Conservation (phyloP, 2,888 invertebrate species). For the Scaeva pyrastri region DNA sequence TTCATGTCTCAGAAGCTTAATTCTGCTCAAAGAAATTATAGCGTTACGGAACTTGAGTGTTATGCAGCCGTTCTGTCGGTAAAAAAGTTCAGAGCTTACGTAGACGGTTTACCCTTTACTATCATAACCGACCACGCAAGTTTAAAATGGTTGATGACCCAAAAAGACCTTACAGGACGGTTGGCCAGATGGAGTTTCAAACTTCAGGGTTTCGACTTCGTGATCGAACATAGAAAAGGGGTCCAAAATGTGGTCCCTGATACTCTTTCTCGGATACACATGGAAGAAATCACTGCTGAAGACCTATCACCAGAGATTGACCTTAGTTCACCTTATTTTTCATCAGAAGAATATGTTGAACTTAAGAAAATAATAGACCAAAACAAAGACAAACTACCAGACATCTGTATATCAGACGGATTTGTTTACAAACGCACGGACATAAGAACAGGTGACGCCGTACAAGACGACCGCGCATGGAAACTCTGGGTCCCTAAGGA, state of each 20-base stretch:
- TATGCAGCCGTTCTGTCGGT: not conserved
- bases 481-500: not conserved
- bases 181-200: not conserved
- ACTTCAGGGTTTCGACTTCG: not conserved
- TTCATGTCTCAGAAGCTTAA: conserved; percentile 44
- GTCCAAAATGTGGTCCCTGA: not conserved
- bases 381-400: not conserved
- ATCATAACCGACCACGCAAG: not conserved
- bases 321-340: not conserved
- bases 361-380: not conserved
- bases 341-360: not conserved
- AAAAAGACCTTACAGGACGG: not conserved
- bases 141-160: not conserved
- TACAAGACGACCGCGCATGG: not conserved
- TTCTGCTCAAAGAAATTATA: not conserved
- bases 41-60: conserved; percentile 36
- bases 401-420: not conserved
- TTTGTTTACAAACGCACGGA: not conserved
- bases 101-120: not conserved
- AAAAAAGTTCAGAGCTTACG: not conserved
- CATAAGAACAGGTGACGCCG: not conserved
- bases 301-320: not conserved
- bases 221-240: conserved; percentile 1
- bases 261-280: not conserved
- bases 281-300: not conserved